These are phyloP conservation scores for Miltochrista miniata DNA, from an alignment of 2,888 invertebrate genomes.

Conservation along the genomic window DNA sequence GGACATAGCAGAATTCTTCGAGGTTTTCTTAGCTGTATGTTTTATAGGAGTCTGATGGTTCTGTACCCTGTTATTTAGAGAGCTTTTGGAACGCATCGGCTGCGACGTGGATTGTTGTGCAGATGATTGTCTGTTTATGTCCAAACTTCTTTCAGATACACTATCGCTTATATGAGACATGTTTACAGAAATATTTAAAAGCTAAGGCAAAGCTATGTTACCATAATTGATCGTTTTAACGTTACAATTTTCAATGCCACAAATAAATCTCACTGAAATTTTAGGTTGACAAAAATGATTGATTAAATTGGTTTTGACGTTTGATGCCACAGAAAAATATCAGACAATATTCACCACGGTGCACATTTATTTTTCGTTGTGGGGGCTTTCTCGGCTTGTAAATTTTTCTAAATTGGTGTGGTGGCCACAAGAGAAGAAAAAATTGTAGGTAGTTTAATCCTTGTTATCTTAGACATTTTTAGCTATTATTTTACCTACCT, in stretches of 20 bases:
- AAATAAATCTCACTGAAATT: slow-evolving; percentile 20
- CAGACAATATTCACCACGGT: too few relatives aligned
- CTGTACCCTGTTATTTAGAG: slow-evolving; percentile 40
- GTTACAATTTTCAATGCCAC: slow-evolving; percentile 4
- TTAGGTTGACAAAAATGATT: slow-evolving; percentile 28
- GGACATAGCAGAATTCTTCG: slow-evolving; percentile 20
- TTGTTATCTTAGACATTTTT: too few relatives aligned
- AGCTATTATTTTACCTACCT: too few relatives aligned
- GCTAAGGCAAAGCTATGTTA: slow-evolving; percentile 9
- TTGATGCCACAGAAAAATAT: too few relatives aligned
- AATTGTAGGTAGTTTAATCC: too few relatives aligned
- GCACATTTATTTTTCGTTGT: too few relatives aligned
- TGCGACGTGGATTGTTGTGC: slow-evolving; percentile 50
- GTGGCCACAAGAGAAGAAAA: too few relatives aligned
- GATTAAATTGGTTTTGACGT: neutral
- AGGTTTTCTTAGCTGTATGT: slow-evolving; percentile 24
- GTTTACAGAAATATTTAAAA: slow-evolving; percentile 15
- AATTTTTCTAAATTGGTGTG: too few relatives aligned
- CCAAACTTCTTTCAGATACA: slow-evolving; percentile 45
- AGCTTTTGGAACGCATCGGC: slow-evolving; percentile 45
- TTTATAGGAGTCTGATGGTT: slow-evolving; percentile 31
- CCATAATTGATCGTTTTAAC: slow-evolving; percentile 10
- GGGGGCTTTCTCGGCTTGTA: too few relatives aligned
- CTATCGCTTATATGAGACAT: slow-evolving; percentile 53
- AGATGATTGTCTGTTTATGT: slow-evolving; percentile 44